A percentile compares a stretch with the other conserved stretches of the same genome.
Conservation (phyloP, 2,888 invertebrate genomes). For the Hirtodrosophila trivittata region DNA sequence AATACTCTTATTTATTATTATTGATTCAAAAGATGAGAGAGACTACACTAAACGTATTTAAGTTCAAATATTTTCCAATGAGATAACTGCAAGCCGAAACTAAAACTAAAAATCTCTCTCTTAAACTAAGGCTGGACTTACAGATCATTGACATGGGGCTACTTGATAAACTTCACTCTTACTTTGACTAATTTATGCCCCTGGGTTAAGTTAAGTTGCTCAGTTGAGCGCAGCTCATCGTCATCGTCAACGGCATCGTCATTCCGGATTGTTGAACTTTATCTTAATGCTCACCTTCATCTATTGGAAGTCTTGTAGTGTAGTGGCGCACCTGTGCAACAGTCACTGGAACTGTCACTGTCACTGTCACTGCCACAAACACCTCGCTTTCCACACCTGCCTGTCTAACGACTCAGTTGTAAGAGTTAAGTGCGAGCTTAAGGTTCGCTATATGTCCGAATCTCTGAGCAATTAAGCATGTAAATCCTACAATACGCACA, state of each 20-base stretch:
- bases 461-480: slow-evolving; percentile 38
- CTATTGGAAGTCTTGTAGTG: slow-evolving; percentile 23
- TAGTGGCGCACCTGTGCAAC: slow-evolving; percentile 49
- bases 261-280: slow-evolving; percentile 39
- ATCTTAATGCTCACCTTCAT: slow-evolving; percentile 33
- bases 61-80: too few relatives aligned
- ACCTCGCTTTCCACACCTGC: slow-evolving; percentile 36
- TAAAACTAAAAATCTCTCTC: neutral
- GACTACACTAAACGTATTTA: too few relatives aligned
- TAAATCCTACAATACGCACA: slow-evolving; percentile 44
- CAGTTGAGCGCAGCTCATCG: slow-evolving; percentile 28
- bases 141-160: slow-evolving; percentile 13
- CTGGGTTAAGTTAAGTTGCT: neutral
- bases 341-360: slow-evolving; percentile 22
- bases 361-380: too few relatives aligned
- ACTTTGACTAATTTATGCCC: slow-evolving; percentile 36
- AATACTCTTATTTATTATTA: too few relatives aligned
- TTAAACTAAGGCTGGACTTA: neutral
- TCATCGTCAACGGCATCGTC: slow-evolving; percentile 18
- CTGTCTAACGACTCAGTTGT: slow-evolving; percentile 43
- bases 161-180: slow-evolving; percentile 11
- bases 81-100: too few relatives aligned
- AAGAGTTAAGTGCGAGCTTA: slow-evolving; percentile 37
- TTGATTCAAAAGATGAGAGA: too few relatives aligned
- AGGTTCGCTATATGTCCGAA: slow-evolving; percentile 36